These are phyloP conservation scores for Calidris pygmaea DNA, from an alignment of 2,113 vertebrate genomes.

Conservation along the genomic window DNA sequence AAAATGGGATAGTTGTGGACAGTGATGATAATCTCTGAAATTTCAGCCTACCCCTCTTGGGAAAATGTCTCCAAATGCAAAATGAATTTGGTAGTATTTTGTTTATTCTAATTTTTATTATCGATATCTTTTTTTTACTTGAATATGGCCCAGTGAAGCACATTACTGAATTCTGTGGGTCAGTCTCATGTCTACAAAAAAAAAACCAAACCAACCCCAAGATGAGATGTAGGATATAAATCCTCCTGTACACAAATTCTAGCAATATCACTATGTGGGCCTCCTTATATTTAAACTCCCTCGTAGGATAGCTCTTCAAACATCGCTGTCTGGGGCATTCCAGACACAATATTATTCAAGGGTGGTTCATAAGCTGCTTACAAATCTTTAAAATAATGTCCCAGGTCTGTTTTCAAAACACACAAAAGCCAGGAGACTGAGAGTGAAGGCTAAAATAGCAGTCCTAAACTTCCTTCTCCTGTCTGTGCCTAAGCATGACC, in stretches of 20 bases:
- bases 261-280: background rate
- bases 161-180: background rate
- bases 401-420: background rate
- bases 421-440: background rate
- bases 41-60: background rate
- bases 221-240: background rate
- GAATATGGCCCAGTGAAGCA: background rate
- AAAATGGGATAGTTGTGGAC: background rate
- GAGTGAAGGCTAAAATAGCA: background rate
- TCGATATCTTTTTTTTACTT: background rate
- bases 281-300: background rate
- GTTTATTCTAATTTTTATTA: background rate
- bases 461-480: background rate
- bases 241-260: background rate
- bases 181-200: background rate
- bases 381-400: background rate
- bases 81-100: background rate
- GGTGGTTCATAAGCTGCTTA: background rate
- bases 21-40: background rate
- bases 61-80: background rate
- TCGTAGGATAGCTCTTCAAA: background rate
- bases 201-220: background rate
- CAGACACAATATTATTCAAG: background rate
- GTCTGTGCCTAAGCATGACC: background rate
- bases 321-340: background rate